These are phyloP conservation scores for Andricus grossulariae DNA, from an alignment of 1,140 invertebrate genomes.

Conservation along the genomic window DNA sequence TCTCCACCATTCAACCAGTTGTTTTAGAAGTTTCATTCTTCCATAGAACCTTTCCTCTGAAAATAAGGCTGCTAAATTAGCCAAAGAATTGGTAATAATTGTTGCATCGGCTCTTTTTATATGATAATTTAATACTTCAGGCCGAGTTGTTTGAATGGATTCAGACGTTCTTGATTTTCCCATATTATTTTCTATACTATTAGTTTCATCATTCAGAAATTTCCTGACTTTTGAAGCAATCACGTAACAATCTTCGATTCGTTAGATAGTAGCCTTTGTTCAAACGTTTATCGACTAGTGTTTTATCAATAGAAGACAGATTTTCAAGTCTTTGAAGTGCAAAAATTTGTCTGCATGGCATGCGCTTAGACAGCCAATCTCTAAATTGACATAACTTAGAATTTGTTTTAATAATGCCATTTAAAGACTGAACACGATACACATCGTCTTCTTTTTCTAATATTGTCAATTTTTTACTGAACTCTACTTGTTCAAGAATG, in stretches of 20 bases:
- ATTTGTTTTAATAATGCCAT: too few species aligned
- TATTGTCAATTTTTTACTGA: constrained; percentile 1
- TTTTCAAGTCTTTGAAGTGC: constrained; percentile 6
- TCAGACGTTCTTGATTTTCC: neutral
- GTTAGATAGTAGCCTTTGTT: constrained; percentile 30
- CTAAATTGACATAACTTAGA: too few species aligned
- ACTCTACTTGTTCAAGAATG: constrained; percentile 35
- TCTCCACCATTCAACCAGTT: neutral
- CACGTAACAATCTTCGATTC: constrained; percentile 32
- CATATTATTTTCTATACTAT: constrained; percentile 11
- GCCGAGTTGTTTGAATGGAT: neutral
- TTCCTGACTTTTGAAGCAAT: too few species aligned
- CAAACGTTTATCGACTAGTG: constrained; percentile 34
- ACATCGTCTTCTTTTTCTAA: neutral
- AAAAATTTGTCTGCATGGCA: constrained; percentile 45
- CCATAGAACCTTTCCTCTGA: neutral
- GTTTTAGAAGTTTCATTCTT: neutral
- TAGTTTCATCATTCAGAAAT: neutral
- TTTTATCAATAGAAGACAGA: constrained; percentile 26
- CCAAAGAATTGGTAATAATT: too few species aligned
- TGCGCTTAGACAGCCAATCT: too few species aligned
- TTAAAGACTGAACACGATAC: too few species aligned
- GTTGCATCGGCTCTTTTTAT: too few species aligned
- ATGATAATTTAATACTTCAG: neutral
- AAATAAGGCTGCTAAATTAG: neutral